Evolutionary conservation across 2,888 invertebrate genomes (phyloP).

Genomic region (Onchidella celtica): DNA sequence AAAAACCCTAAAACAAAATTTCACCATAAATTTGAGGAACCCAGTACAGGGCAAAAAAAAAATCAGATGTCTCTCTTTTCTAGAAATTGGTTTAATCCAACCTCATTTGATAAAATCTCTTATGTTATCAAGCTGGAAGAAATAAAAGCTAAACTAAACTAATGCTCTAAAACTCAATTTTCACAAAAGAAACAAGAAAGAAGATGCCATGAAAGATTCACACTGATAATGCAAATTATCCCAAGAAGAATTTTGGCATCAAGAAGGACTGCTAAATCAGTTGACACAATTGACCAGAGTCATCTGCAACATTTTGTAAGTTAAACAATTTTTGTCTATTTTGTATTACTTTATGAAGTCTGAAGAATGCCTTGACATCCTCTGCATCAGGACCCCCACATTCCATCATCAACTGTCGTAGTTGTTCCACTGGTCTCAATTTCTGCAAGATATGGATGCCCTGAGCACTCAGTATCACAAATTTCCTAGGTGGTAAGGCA

Average conservation of each 20-base stretch:
- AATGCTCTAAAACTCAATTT: neutral
- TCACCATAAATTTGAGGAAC: no score
- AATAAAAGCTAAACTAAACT: no score
- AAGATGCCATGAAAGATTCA: neutral
- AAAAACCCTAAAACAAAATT: no score
- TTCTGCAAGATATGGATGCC: conserved; percentile 91
- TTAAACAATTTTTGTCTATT: no score
- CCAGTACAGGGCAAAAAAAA: no score
- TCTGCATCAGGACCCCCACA: conserved; percentile 93
- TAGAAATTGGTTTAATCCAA: no score
- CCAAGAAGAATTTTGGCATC: no score
- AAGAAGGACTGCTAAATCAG: neutral
- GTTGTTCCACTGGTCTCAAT: conserved; percentile 92
- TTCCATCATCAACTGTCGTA: conserved; percentile 89
- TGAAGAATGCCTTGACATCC: conserved; percentile 91
- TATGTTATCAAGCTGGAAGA: no score
- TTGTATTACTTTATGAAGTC: conserved; percentile 85
- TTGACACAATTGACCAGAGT: no score
- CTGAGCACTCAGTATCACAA: conserved; percentile 91
- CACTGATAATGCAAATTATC: neutral
- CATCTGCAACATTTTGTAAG: no score
- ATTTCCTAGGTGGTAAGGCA: conserved; percentile 86
- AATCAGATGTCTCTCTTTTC: no score
- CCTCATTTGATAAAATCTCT: no score
- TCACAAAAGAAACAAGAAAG: neutral